A percentile compares a stretch with the other conserved stretches of the same genome.
These are phyloP conservation scores for Battus philenor DNA, from an alignment of 1,140 invertebrate species.

Conservation along the genomic window DNA sequence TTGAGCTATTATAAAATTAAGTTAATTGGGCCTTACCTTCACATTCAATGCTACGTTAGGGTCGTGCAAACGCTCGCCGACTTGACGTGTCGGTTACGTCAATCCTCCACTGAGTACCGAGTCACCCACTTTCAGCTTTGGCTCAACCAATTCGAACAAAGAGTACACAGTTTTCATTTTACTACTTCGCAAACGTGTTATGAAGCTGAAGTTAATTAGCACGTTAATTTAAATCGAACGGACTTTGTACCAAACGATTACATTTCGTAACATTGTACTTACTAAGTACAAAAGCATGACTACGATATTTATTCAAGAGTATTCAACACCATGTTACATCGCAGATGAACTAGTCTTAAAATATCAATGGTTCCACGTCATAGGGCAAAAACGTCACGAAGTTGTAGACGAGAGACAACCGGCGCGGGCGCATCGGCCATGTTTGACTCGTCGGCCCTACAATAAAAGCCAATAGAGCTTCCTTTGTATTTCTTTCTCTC, in stretches of 20 bases:
- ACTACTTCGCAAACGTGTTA: constrained; percentile 18
- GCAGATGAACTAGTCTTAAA: constrained; percentile 18
- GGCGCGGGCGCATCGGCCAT: constrained; percentile 43
- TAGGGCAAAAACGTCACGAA: constrained; percentile 43
- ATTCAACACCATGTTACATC: not conserved
- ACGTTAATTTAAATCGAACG: constrained; percentile 8
- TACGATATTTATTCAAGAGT: not conserved
- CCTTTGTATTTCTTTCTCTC: constrained; percentile 34
- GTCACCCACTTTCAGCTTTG: constrained; percentile 61
- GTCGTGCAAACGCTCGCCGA: constrained; percentile 44
- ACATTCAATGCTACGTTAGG: constrained; percentile 46
- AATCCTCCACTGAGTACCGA: constrained; percentile 25
- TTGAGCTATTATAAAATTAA: constrained; percentile 42
- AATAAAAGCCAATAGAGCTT: constrained; percentile 21
- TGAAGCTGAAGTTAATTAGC: constrained; percentile 11
- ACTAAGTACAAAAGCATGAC: not conserved
- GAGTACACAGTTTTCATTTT: constrained; percentile 32
- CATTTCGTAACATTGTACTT: not conserved
- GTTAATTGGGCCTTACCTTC: constrained; percentile 58
- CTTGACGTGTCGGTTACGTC: constrained; percentile 25
- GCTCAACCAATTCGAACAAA: constrained; percentile 47
- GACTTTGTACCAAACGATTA: not conserved
- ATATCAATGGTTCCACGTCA: constrained; percentile 59
- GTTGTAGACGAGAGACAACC: constrained; percentile 29
- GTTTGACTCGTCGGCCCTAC: constrained; percentile 32